Conservation (phyloP, 2,888 invertebrate genomes). For the Sipha maydis region DNA sequence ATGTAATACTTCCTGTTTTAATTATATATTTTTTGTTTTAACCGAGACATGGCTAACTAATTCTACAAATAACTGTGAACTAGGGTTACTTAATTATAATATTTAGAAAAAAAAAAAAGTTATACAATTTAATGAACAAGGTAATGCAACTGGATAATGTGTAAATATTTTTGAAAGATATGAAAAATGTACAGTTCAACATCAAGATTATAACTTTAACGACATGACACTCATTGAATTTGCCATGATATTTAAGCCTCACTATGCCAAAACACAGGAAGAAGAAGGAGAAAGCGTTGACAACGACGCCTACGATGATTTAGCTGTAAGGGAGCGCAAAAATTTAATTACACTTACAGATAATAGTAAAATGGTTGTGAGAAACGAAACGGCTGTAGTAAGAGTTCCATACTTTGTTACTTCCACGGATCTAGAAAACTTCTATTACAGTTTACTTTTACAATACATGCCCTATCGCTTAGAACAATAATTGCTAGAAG, state of each 20-base stretch:
- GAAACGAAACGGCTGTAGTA: slow-evolving; percentile 55
- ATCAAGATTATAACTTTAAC: slow-evolving; percentile 11
- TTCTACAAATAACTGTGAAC: too few relatives aligned
- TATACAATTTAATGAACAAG: too few relatives aligned
- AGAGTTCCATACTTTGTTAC: slow-evolving; percentile 64
- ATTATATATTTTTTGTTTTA: too few relatives aligned
- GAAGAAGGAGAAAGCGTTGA: neutral
- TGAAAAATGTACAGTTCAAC: slow-evolving; percentile 20
- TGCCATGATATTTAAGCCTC: neutral
- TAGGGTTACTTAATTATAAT: too few relatives aligned
- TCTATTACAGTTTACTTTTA: slow-evolving; percentile 66
- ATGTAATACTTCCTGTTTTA: too few relatives aligned
- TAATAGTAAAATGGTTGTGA: slow-evolving; percentile 29
- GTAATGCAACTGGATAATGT: neutral
- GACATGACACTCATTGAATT: slow-evolving; percentile 1
- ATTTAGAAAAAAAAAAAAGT: too few relatives aligned
- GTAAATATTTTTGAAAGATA: neutral
- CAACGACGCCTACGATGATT: neutral
- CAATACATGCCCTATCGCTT: slow-evolving; percentile 65
- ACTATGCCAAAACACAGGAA: neutral
- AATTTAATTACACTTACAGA: slow-evolving; percentile 2
- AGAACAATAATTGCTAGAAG: slow-evolving; percentile 65
- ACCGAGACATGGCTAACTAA: too few relatives aligned
- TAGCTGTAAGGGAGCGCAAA: neutral
- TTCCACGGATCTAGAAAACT: slow-evolving; percentile 64